Percentiles rank a stretch among this genome's conserved stretches.
Conservation (phyloP, 2,113 vertebrate genomes). For the Psittacus erithacus region DNA sequence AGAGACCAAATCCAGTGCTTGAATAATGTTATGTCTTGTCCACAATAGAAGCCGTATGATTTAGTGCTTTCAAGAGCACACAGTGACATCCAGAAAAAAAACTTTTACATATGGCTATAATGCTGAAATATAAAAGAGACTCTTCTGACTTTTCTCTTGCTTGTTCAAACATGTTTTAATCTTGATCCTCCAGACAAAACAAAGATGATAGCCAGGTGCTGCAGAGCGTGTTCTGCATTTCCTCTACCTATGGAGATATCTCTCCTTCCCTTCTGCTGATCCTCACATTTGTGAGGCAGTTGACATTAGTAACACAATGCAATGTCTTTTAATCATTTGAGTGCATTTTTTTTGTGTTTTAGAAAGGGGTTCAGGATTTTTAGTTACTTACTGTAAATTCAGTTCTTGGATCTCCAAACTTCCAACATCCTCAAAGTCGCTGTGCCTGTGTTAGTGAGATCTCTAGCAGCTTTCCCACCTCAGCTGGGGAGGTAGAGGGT, state of each 20-base stretch:
- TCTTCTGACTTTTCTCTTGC: background rate
- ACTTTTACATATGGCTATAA: background rate
- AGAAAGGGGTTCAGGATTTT: rapidly evolving
- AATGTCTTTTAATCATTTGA: background rate
- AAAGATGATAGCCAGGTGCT: background rate
- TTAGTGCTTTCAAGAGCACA: background rate
- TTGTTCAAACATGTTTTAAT: background rate
- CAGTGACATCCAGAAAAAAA: background rate
- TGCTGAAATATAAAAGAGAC: background rate
- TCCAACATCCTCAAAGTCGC: rapidly evolving
- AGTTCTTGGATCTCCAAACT: background rate
- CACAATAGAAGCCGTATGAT: background rate
- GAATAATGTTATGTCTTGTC: background rate
- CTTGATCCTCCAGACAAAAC: too few relatives aligned
- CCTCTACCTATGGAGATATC: background rate
- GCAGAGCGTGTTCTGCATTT: background rate
- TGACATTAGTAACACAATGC: rapidly evolving
- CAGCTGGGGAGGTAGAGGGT: background rate
- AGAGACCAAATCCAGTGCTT: background rate
- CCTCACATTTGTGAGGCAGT: rapidly evolving
- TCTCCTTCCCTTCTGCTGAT: background rate
- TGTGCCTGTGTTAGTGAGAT: background rate
- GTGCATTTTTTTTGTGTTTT: background rate
- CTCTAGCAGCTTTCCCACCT: background rate
- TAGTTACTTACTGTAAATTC: background rate